Evolutionary conservation across 2,113 vertebrate genomes (phyloP), one percentile per base, ranked within the genome.

Genomic region (Hypomesus transpacificus): DNA sequence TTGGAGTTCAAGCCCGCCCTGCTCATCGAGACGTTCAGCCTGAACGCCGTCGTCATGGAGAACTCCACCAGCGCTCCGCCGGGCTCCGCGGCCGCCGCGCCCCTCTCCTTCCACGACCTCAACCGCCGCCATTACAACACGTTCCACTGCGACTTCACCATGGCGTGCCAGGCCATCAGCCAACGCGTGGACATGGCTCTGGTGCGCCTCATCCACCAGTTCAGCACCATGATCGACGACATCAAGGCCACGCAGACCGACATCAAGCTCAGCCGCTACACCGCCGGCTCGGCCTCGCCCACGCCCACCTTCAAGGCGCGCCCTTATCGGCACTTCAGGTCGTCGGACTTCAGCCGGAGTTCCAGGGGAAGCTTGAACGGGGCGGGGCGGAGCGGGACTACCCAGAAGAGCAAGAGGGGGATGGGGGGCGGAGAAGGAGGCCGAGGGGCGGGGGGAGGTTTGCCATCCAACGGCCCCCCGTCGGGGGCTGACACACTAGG

Each of bases 141-240:
- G 1, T 97, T 98, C 76, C 97, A 98, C 85, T 98, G 96, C 53
- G 96, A 99, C 6, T 97, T 99, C 70, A 98, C 97, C 1, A 93
- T 96, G 3, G 96, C 97, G 28, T 99, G 97, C 84, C 97, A 99
- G 82, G 94, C 97, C 76, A 98, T 99, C 86, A 98, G 97, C 88
- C 97, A 99, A 86, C 96, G 96, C 0, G 96, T 99, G 0, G 97
- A 99, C 83, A 99, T 99, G 97, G 97, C 97, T 2, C 89, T 99
- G 70, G 97, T 99, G 51, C 94, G 97, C 3, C 97, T 99, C 73
- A 96, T 99, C 82, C 97, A 99, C 82, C 97, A 99, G 78, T 99
- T 99, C 84, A 98, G 97, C 81, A 99, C 96, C 14, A 98, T 99
- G 96, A 94, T 99, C 8, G 96, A 98, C 0, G 96, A 98, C 69